phyloP scores from a whole-genome alignment of 2,797 vertebrate genomes.

The Sebastes trivittatus region DNA sequence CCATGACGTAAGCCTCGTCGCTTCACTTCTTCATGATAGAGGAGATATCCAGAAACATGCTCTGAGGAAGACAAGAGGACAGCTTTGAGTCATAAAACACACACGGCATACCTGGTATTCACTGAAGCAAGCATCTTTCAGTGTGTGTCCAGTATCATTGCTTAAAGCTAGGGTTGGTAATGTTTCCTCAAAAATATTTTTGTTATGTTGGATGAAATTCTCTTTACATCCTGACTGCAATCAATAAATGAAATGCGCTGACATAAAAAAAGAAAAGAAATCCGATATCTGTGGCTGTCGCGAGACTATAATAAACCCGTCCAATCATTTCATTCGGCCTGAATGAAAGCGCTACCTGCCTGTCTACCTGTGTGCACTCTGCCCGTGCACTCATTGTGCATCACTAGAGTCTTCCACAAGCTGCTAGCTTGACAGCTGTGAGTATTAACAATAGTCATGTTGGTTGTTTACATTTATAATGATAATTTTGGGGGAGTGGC shows the following conservation, averaged over 20 bases:
- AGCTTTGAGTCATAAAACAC: background rate
- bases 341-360: background rate
- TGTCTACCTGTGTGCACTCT: background rate
- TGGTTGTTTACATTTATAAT: background rate
- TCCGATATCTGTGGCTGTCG: no score
- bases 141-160: no score
- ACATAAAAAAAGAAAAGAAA: no score
- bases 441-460: background rate
- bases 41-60: constrained; percentile 93
- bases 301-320: background rate
- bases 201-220: background rate
- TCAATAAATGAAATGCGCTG: background rate
- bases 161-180: background rate
- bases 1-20: background rate
- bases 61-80: constrained; percentile 84
- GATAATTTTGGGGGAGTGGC: background rate
- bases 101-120: background rate
- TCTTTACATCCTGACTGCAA: background rate
- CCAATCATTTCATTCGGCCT: background rate
- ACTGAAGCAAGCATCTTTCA: background rate
- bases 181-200: background rate
- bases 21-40: constrained; percentile 96
- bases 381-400: background rate
- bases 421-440: no score
- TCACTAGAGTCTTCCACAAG: no score